Conservation (phyloP, 2,888 invertebrate genomes). For the Amaurobius ferox region DNA sequence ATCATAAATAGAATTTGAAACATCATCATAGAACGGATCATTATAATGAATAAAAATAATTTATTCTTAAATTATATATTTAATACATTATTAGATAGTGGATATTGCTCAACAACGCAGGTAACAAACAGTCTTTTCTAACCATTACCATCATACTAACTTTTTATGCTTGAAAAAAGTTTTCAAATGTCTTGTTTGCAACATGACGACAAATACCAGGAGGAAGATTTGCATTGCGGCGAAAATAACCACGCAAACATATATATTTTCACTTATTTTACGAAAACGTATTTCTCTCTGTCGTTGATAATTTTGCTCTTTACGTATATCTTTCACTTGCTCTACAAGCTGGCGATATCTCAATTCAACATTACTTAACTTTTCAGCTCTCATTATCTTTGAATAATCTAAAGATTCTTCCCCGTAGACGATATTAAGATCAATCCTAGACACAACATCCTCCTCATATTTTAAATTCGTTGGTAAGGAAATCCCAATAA, state of each 20-base stretch:
- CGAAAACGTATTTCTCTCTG: background rate
- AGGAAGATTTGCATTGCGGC: background rate
- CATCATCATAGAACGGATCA: too few species aligned
- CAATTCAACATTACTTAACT: background rate
- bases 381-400: background rate
- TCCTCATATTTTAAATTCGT: background rate
- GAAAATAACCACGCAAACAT: background rate
- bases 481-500: background rate
- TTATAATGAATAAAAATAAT: too few species aligned
- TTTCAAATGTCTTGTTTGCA: slow-evolving; percentile 15
- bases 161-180: background rate
- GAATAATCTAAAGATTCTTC: background rate
- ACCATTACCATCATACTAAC: too few species aligned
- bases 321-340: background rate
- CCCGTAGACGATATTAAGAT: background rate
- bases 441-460: background rate
- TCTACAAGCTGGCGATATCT: background rate
- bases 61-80: too few species aligned
- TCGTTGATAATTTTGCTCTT: slow-evolving; percentile 14
- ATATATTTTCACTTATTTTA: background rate
- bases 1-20: too few species aligned
- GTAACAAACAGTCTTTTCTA: too few species aligned
- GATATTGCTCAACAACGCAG: too few species aligned
- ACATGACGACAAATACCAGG: background rate
- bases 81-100: too few species aligned